phyloP scores from a whole-genome alignment of 1,140 invertebrate genomes.

The Tetramorium alpestre region DNA sequence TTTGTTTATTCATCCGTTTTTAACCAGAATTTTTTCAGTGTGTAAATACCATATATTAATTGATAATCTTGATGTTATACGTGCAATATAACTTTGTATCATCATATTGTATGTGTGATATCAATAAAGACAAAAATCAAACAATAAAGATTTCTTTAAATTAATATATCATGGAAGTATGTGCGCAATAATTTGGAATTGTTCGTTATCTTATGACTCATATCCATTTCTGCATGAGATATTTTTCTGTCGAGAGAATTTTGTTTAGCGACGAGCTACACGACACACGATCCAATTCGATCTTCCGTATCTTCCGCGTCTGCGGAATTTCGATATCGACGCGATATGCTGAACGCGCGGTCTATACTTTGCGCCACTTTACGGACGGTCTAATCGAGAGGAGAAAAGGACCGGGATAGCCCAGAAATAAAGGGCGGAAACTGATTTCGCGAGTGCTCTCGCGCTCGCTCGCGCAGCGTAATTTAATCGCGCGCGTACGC shows the following conservation, averaged over 20 bases:
- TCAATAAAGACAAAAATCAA: neutral
- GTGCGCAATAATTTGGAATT: neutral
- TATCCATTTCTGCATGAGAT: neutral
- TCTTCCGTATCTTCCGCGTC: slow-evolving; percentile 11
- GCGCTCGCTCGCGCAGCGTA: slow-evolving; percentile 4
- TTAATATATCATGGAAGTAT: neutral
- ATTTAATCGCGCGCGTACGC: slow-evolving; percentile 59
- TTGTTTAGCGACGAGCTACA: neutral
- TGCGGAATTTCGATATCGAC: slow-evolving; percentile 46
- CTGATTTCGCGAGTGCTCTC: slow-evolving; percentile 51
- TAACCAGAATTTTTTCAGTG: too few relatives aligned
- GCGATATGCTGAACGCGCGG: slow-evolving; percentile 8
- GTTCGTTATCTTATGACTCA: neutral
- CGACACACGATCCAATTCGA: neutral
- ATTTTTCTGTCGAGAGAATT: neutral
- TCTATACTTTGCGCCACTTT: slow-evolving; percentile 60
- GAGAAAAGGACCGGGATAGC: neutral
- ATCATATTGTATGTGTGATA: too few relatives aligned
- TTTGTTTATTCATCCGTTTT: too few relatives aligned
- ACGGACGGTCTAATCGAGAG: neutral
- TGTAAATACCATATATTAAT: neutral
- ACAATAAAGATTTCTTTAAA: neutral
- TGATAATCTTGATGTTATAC: too few relatives aligned
- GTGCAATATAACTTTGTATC: too few relatives aligned
- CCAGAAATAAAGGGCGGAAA: slow-evolving; percentile 54